Base-by-base conservation (phyloP, 2,797 vertebrate genomes). In the Discoglossus pictus region DNA sequence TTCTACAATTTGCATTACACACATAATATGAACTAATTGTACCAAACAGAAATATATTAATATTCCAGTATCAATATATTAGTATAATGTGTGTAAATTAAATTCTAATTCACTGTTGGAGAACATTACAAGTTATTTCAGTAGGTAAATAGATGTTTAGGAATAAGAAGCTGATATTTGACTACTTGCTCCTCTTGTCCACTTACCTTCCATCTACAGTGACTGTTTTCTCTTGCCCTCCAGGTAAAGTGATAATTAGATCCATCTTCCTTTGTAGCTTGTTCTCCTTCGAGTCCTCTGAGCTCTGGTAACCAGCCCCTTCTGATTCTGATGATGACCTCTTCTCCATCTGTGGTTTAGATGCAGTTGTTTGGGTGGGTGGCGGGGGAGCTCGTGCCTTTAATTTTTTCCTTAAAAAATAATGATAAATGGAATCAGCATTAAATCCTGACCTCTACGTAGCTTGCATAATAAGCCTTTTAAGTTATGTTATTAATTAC, bases 121-220 rank as follows among this genome's bases (percentile, higher is more conserved):
- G n/a, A n/a, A n/a, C n/a, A n/a, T n/a, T n/a, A n/a, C n/a, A n/a
- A n/a, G n/a, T n/a, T n/a, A n/a, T n/a, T n/a, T n/a, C 39, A 42
- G 12, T 15, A n/a, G 13, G 39, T 42, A 13, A n/a, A 1, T 42
- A 7, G 16, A n/a, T 42, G n/a, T 42, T 42, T 42, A n/a, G n/a
- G 13, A 44, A 44, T 8, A 17, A 18, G 17, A 16, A 44, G 42
- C 17, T 8, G 10, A 44, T 8, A 16, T 18, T 15, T 44, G 42
- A 17, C 42, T 17, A 18, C 15, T 42, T 42, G 4, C 5, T 42
- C 10, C 43, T 6, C n/a, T n/a, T 42, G n/a, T 42, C n/a, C 1
- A 36, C 87, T 87, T 78, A 98, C 97, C 94, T 94, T 72, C 94
- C 94, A 42, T 89, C 88, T 53, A 93, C 88, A 52, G 85, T 86